These are phyloP conservation scores for Periphyllus acericola DNA, from an alignment of 2,888 invertebrate species.

Conservation along the genomic window DNA sequence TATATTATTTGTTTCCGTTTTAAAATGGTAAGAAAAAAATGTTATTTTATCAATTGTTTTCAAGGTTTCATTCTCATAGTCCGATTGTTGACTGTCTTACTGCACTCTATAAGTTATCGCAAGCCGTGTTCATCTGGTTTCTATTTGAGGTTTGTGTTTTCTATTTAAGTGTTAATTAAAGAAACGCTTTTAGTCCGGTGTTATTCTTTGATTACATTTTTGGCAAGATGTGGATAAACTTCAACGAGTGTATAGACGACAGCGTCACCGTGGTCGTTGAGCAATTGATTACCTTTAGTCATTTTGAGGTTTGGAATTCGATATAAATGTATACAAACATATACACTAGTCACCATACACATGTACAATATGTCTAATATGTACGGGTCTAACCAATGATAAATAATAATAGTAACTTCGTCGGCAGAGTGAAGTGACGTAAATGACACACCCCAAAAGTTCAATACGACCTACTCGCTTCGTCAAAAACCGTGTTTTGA, in stretches of 20 bases:
- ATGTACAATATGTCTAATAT: background rate
- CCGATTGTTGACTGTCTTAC: background rate
- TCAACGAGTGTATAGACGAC: background rate
- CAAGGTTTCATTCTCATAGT: background rate
- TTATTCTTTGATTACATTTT: conserved; percentile 38
- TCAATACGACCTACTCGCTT: conserved; percentile 4
- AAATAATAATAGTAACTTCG: conserved; percentile 3
- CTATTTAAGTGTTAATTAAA: background rate
- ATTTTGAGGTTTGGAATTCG: background rate
- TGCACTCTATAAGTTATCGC: background rate
- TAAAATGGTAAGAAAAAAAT: background rate
- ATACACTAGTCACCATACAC: background rate
- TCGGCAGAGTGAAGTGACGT: conserved; percentile 11
- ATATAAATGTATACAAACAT: background rate
- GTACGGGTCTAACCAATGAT: background rate
- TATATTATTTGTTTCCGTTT: background rate
- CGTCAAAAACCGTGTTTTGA: conserved; percentile 33
- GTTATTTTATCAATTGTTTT: conserved; percentile 22
- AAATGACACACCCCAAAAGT: conserved; percentile 24
- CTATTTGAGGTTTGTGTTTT: background rate
- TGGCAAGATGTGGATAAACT: background rate
- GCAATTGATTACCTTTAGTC: conserved; percentile 1
- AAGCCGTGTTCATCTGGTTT: background rate
- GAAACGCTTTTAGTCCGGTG: background rate
- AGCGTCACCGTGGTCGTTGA: background rate